phyloP scores from a whole-genome alignment of 2,113 vertebrate genomes.

The Nicator chloris region DNA sequence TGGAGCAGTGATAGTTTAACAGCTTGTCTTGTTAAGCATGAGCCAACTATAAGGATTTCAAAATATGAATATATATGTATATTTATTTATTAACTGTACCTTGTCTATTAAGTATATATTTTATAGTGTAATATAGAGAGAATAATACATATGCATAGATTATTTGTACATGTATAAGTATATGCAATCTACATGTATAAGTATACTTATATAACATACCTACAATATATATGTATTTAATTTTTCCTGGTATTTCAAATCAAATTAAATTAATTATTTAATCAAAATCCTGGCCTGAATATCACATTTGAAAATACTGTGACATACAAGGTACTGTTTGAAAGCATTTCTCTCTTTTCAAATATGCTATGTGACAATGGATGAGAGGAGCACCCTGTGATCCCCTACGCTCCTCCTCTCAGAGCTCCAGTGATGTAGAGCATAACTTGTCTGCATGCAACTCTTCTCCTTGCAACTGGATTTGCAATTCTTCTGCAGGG shows the following conservation, averaged over 20 bases:
- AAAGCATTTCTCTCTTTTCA: not conserved
- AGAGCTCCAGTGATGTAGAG: not conserved
- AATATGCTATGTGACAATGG: not conserved
- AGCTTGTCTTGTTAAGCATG: not conserved
- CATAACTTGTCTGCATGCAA: not conserved
- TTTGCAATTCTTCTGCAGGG: not conserved
- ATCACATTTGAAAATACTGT: not conserved
- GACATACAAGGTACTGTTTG: not conserved
- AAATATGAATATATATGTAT: not conserved
- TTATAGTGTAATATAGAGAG: not conserved
- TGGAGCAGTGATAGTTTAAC: not conserved
- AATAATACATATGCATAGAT: not conserved
- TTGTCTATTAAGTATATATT: not conserved
- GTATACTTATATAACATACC: not conserved
- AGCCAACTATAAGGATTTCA: not conserved
- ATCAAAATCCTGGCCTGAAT: not conserved
- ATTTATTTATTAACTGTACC: not conserved
- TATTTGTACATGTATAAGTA: too few species aligned
- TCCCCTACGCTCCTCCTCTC: not conserved
- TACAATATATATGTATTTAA: too few species aligned
- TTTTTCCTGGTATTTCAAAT: not conserved
- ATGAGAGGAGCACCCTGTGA: accelerated
- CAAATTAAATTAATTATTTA: not conserved
- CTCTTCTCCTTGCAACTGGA: not conserved
- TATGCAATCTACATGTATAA: not conserved